Evolutionary conservation across 2,797 vertebrate species (phyloP).

Genomic region (Aselliscus stoliczkanus): DNA sequence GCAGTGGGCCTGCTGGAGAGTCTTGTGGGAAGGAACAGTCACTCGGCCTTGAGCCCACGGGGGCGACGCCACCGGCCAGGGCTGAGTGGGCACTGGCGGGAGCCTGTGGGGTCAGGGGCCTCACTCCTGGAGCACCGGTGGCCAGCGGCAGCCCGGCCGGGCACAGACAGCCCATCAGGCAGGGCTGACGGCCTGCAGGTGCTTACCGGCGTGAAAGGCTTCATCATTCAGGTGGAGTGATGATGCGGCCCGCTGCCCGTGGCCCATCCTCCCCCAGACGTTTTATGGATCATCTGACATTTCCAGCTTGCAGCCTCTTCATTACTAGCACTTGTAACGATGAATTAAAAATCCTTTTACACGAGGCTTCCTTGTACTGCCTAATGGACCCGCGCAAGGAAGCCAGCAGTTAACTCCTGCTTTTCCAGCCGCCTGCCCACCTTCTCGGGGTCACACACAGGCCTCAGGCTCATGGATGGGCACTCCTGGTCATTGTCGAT

Average conservation of each 20-base stretch:
- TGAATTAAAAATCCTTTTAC: conserved; percentile 79
- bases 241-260: not conserved
- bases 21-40: not conserved
- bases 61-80: not conserved
- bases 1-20: not conserved
- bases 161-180: not conserved
- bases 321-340: conserved; percentile 76
- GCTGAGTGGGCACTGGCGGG: no score
- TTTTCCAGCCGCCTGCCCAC: not conserved
- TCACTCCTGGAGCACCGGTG: not conserved
- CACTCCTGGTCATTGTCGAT: not conserved
- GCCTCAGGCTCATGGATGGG: accelerated
- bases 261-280: conserved; percentile 61
- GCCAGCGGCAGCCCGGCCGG: not conserved
- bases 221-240: conserved; percentile 75
- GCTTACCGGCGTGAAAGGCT: conserved; percentile 48
- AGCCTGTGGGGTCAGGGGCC: not conserved
- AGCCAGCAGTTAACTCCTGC: conserved; percentile 66
- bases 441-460: not conserved
- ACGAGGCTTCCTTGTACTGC: conserved; percentile 71
- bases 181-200: conserved; percentile 47
- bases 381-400: conserved; percentile 75
- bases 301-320: conserved; percentile 77
- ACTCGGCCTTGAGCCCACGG: not conserved
- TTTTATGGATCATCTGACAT: conserved; percentile 78